Base-by-base conservation (phyloP, 2,888 invertebrate genomes). In the Stegophylla sp. region DNA sequence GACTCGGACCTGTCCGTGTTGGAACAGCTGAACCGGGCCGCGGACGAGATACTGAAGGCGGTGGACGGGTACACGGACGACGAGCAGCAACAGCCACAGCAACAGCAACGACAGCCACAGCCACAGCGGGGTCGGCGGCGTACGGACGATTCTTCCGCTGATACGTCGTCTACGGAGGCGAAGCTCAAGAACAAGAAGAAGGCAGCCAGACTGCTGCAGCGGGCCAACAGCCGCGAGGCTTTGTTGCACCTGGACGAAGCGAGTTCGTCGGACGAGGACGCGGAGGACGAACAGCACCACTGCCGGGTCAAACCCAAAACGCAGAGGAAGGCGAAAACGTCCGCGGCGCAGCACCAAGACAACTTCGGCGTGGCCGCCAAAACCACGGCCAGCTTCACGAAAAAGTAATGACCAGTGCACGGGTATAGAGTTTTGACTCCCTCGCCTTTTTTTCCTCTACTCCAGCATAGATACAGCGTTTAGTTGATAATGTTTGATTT, bases 31-130 rank as follows among this genome's bases (percentile, higher is more conserved):
- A 89, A 89, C 17, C 87, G 88, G 84, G 89, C 89, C 72, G 90
- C 90, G 82, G 90, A 90, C 86, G 88, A 90, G 86, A 89, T 90
- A 83, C 85, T 90, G 83, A 85, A 89, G 87, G 89, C 89, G 34
- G 89, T 90, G 26, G 88, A 88, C 81, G 88, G 87, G 51, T 88
- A 88, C 84, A 88, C 88, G 17, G 89, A 89, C 83, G 90, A 89
- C 82, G 87, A 71, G 28, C 41, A 83, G 53, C 83, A 84, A 48
- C 81, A 66, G 82, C 69, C 9, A 15, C 82, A 83, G 53, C 83
- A 84, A 48, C 81, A 64, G 82, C 69, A n/a, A 12, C 82, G 64
- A 75, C 41, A 84, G 34, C 34, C 34, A 7, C 34, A 34, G 34
- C 34, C 4, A 84, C 15, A 81, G 83, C 82, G 43, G 71, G 67